Conservation (phyloP, 2,888 invertebrate genomes). For the Scaptomyza reducta region DNA sequence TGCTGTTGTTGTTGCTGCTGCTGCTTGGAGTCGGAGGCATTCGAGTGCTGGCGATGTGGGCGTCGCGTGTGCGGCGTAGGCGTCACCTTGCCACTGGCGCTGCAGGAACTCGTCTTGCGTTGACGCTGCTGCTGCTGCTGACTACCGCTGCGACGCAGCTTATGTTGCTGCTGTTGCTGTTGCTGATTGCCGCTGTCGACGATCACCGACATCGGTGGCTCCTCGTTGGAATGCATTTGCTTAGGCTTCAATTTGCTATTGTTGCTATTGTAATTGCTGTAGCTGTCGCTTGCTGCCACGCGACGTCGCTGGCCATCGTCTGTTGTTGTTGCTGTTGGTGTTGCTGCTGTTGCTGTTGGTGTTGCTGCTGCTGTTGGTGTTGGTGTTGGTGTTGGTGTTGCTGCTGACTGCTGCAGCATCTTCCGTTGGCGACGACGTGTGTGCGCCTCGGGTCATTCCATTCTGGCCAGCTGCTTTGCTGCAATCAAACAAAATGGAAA, state of each 20-base stretch:
- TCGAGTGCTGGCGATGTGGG: conserved; percentile 51
- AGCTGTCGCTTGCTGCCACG: conserved; percentile 59
- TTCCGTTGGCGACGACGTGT: conserved; percentile 45
- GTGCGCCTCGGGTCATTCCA: conserved; percentile 62
- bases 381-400: conserved; percentile 15
- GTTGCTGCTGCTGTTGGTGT: conserved; percentile 44
- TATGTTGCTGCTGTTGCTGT: conserved; percentile 26
- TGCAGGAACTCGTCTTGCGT: conserved; percentile 80
- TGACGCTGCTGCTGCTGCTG: conserved; percentile 34
- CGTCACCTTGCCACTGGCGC: conserved; percentile 47
- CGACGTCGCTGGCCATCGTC: conserved; percentile 70
- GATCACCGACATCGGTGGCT: conserved; percentile 72
- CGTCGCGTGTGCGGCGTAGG: conserved; percentile 47
- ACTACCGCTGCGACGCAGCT: conserved; percentile 54
- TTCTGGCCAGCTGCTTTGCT: conserved; percentile 44
- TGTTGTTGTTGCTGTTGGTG: conserved; percentile 19
- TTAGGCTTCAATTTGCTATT: conserved; percentile 50
- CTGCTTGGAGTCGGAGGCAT: conserved; percentile 50
- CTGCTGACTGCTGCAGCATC: conserved; percentile 66
- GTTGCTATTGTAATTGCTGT: conserved; percentile 45
- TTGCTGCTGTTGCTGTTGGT: conserved; percentile 27
- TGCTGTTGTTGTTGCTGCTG: conserved; percentile 31
- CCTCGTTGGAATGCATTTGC: conserved; percentile 82
- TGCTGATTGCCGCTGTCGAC: conserved; percentile 58
- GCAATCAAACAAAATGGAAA: background rate